Evolutionary conservation across 2,797 vertebrate species (phyloP).

Genomic region (Scarus forsteni): DNA sequence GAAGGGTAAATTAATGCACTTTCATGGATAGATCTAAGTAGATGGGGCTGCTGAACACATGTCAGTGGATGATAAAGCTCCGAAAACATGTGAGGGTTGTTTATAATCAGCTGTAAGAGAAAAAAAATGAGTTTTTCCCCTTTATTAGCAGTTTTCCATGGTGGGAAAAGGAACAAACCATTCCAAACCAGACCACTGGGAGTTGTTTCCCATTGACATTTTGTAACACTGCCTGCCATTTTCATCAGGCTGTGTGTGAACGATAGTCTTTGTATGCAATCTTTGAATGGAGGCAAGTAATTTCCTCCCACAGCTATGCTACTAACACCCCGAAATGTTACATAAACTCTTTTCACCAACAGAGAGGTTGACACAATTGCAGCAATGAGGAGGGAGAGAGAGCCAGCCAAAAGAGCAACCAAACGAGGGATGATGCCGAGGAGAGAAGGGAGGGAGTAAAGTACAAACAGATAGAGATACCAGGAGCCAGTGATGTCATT

Average conservation of each 20-base stretch:
- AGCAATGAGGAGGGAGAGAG: constrained; percentile 17
- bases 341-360: constrained; percentile 51
- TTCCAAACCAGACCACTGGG: constrained; percentile 38
- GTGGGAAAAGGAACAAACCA: constrained; percentile 38
- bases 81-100: constrained; percentile 31
- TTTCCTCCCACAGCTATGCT: constrained; percentile 63
- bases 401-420: constrained; percentile 19
- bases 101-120: constrained; percentile 35
- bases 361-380: constrained; percentile 30
- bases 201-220: constrained; percentile 67
- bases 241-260: constrained; percentile 60
- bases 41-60: constrained; percentile 39
- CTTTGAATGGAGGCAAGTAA: constrained; percentile 62
- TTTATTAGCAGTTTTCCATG: constrained; percentile 51
- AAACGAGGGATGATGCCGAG: constrained; percentile 30
- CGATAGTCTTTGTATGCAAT: constrained; percentile 64
- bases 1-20: constrained; percentile 41
- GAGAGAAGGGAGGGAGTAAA: constrained; percentile 23
- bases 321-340: constrained; percentile 63
- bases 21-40: constrained; percentile 37
- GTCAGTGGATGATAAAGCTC: constrained; percentile 39
- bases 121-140: constrained; percentile 10
- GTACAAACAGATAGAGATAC: constrained; percentile 72
- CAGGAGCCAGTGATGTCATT: constrained; percentile 80
- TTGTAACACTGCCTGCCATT: constrained; percentile 57